Conservation (phyloP, 2,797 vertebrate genomes). For the Urophycis tenuis region DNA sequence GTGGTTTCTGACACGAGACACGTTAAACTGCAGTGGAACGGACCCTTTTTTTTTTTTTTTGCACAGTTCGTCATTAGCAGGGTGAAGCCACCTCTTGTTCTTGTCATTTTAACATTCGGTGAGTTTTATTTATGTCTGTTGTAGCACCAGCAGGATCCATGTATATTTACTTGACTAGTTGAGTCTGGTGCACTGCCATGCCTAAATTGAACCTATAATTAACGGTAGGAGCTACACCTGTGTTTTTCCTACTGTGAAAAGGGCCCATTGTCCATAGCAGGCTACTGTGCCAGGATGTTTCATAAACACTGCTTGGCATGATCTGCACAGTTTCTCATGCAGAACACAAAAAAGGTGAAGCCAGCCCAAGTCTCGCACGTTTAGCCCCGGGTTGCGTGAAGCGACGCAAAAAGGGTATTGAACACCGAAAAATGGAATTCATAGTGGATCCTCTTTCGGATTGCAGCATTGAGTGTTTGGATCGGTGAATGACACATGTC, state of each 20-base stretch:
- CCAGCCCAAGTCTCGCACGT: neutral
- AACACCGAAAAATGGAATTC: neutral
- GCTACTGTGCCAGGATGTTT: constrained; percentile 19
- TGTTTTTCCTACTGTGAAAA: constrained; percentile 17
- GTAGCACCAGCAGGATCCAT: too few relatives aligned
- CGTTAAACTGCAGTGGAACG: constrained; percentile 53
- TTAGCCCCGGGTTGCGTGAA: neutral
- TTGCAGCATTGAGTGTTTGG: neutral
- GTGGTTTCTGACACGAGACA: constrained; percentile 27
- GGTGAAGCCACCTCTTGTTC: too few relatives aligned
- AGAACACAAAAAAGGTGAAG: constrained; percentile 10
- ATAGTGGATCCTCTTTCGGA: neutral
- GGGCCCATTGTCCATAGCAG: constrained; percentile 40
- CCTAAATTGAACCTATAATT: too few relatives aligned
- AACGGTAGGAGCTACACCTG: too few relatives aligned
- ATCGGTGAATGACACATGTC: neutral
- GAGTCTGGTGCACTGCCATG: too few relatives aligned
- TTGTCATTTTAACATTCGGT: too few relatives aligned
- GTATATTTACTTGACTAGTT: too few relatives aligned
- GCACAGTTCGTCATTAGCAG: too few relatives aligned
- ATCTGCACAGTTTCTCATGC: constrained; percentile 27
- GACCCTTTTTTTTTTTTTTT: too few relatives aligned
- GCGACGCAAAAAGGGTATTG: neutral
- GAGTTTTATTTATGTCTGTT: too few relatives aligned
- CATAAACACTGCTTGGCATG: constrained; percentile 14